Evolutionary conservation across 2,888 invertebrate genomes (phyloP).

Genomic region (Drosophila paracracens): DNA sequence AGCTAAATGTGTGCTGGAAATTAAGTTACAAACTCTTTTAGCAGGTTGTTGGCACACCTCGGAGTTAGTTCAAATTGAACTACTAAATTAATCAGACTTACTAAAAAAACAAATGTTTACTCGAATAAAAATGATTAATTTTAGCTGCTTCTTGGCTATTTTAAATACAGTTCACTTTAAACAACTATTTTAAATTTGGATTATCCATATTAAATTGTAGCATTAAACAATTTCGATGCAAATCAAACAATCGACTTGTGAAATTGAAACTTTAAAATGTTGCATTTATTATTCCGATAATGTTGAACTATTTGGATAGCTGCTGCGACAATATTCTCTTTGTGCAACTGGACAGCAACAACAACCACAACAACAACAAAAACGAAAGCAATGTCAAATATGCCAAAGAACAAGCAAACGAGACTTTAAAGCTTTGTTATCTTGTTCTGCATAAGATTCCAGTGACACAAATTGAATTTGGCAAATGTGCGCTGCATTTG

Average conservation of each 20-base stretch:
- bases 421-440: conserved; percentile 39
- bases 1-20: neutral
- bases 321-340: conserved; percentile 23
- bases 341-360: conserved; percentile 1
- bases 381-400: conserved; percentile 20
- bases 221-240: neutral
- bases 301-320: neutral
- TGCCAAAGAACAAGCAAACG: conserved; percentile 1
- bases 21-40: neutral
- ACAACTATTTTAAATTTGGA: neutral
- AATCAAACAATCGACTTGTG: neutral
- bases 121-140: neutral
- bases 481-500: conserved; percentile 60
- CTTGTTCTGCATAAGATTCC: conserved; percentile 18
- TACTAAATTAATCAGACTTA: neutral
- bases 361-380: neutral
- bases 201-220: neutral
- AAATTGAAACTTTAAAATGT: neutral
- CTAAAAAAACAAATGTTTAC: neutral
- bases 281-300: neutral
- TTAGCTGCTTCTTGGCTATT: neutral
- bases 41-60: neutral
- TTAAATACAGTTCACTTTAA: neutral
- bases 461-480: conserved; percentile 57
- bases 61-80: neutral